phyloP scores from a whole-genome alignment of 2,797 vertebrate genomes.

The Ibycter americanus region DNA sequence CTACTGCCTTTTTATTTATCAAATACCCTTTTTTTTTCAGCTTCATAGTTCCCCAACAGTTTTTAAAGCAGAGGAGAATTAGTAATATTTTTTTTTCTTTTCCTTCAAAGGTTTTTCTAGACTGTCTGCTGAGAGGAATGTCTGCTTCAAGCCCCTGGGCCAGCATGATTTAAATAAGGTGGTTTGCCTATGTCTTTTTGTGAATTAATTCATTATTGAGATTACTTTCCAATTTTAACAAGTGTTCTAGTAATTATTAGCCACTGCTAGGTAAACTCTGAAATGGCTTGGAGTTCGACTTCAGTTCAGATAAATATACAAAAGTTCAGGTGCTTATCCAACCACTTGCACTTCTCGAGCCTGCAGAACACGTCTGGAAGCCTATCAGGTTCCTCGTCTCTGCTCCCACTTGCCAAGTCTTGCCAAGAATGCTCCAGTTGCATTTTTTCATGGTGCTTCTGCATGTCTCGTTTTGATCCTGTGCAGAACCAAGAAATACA shows the following conservation, averaged over 20 bases:
- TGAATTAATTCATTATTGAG: background rate
- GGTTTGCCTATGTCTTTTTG: background rate
- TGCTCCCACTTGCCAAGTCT: conserved; percentile 15
- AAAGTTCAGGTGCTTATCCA: conserved; percentile 61
- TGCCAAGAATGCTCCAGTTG: conserved; percentile 5
- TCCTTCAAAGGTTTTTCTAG: background rate
- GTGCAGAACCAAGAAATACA: background rate
- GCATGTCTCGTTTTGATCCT: background rate
- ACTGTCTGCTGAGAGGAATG: background rate
- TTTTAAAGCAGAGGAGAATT: background rate
- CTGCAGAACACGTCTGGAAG: background rate
- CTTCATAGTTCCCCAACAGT: background rate
- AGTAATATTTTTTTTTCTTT: background rate
- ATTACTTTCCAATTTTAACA: conserved; percentile 26
- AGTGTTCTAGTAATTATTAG: conserved; percentile 16
- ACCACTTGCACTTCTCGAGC: conserved; percentile 2
- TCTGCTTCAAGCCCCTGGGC: background rate
- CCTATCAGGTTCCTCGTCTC: conserved; percentile 7
- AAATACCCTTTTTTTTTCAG: background rate
- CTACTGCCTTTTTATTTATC: background rate
- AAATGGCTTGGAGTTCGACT: background rate
- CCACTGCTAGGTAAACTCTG: background rate
- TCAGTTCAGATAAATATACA: conserved; percentile 57
- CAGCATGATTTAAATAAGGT: background rate
- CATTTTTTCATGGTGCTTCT: background rate